Evolutionary conservation across 2,888 invertebrate species (phyloP).

Genomic region (Lithophane ornitopus): DNA sequence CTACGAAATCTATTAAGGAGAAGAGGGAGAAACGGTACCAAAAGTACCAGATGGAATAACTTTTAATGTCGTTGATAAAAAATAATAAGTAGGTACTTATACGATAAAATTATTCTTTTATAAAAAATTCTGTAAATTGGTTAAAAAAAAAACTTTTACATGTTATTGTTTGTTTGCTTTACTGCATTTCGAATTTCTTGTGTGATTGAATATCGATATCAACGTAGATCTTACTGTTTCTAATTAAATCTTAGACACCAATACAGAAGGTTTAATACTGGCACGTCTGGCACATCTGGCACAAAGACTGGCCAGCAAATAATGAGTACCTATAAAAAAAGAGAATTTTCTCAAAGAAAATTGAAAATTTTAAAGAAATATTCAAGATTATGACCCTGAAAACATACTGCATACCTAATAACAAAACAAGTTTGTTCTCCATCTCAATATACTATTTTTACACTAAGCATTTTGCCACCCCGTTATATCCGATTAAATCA

Average conservation of each 20-base stretch:
- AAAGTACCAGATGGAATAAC: slow-evolving; percentile 2
- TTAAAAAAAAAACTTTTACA: no score
- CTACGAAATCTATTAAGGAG: no score
- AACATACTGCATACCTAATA: slow-evolving; percentile 13
- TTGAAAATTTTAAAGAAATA: slow-evolving; percentile 1
- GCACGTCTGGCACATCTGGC: not conserved
- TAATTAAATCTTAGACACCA: not conserved
- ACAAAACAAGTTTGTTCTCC: slow-evolving; percentile 18
- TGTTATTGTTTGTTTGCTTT: not conserved
- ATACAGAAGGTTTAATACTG: not conserved
- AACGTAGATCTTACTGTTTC: not conserved
- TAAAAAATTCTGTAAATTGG: no score
- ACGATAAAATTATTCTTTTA: no score
- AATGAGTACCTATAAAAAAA: slow-evolving; percentile 2
- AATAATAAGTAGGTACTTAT: no score
- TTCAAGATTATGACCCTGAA: slow-evolving; percentile 25
- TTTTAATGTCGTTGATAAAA: no score
- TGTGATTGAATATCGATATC: not conserved
- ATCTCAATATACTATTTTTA: no score
- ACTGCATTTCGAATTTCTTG: not conserved
- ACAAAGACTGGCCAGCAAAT: not conserved
- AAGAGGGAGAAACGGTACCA: not conserved
- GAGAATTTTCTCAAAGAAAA: slow-evolving; percentile 11
- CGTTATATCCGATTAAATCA: not conserved
- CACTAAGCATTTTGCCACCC: no score